phyloP scores from a whole-genome alignment of 1,140 invertebrate species.

The Anadara kagoshimensis region DNA sequence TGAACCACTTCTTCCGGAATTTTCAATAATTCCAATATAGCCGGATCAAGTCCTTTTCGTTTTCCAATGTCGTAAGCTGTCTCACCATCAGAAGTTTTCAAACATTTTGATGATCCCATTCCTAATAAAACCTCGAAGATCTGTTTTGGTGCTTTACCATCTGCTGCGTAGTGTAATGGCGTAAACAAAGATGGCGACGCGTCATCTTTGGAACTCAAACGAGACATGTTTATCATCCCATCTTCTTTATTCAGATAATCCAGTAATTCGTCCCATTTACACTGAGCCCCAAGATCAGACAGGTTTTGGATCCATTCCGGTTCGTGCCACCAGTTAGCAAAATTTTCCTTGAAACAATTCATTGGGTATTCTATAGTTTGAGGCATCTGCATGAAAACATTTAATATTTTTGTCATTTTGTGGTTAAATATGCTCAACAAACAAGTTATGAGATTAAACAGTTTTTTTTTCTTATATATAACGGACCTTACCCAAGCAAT shows the following conservation, averaged over 20 bases:
- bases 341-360: no score
- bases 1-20: conserved; percentile 6
- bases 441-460: no score
- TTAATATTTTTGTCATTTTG: no score
- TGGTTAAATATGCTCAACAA: no score
- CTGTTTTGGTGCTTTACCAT: conserved; percentile 8
- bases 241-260: neutral
- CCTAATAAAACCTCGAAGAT: conserved; percentile 5
- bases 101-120: conserved; percentile 13
- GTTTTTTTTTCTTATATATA: no score
- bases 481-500: no score
- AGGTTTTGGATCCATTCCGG: no score
- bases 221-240: neutral
- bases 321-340: no score
- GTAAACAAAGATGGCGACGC: neutral
- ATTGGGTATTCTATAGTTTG: no score
- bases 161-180: conserved; percentile 20
- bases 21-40: conserved; percentile 1
- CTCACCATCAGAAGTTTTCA: conserved; percentile 9
- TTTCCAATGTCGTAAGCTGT: conserved; percentile 19
- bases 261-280: conserved; percentile 11
- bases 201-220: neutral
- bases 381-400: no score
- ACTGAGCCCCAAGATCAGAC: neutral
- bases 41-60: neutral